phyloP scores from a whole-genome alignment of 1,140 invertebrate genomes.

The Cydia strobilella region DNA sequence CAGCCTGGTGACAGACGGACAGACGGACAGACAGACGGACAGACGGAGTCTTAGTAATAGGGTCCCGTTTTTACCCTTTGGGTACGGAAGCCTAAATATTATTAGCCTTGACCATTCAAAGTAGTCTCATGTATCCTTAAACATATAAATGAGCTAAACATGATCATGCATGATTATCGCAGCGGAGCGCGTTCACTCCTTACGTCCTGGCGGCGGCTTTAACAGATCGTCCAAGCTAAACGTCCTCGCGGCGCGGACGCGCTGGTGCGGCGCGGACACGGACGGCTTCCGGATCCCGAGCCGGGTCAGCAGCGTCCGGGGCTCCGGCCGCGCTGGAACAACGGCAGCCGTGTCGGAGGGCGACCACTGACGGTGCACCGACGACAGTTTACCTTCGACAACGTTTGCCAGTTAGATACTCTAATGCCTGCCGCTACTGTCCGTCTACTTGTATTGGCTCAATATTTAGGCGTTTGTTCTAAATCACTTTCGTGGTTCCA shows the following conservation, averaged over 20 bases:
- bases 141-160: neutral
- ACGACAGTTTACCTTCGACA: constrained; percentile 20
- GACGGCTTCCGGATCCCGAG: constrained; percentile 90
- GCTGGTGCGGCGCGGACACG: constrained; percentile 85
- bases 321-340: constrained; percentile 63
- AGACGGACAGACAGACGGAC: too few relatives aligned
- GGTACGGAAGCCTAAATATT: too few relatives aligned
- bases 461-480: too few relatives aligned
- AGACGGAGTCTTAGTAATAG: too few relatives aligned
- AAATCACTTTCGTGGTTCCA: too few relatives aligned
- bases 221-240: constrained; percentile 92
- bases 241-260: constrained; percentile 83
- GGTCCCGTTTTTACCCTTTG: too few relatives aligned
- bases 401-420: constrained; percentile 13
- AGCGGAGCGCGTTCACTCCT: constrained; percentile 79
- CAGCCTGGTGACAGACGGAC: too few relatives aligned
- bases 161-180: constrained; percentile 41
- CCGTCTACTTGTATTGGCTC: neutral
- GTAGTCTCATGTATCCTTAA: constrained; percentile 14
- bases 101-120: too few relatives aligned
- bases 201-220: constrained; percentile 87
- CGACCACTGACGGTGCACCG: constrained; percentile 32
- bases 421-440: constrained; percentile 3
- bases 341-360: constrained; percentile 45
- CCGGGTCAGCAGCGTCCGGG: constrained; percentile 85